These are phyloP conservation scores for Micromys minutus DNA, from an alignment of 2,113 vertebrate species.

Conservation along the genomic window DNA sequence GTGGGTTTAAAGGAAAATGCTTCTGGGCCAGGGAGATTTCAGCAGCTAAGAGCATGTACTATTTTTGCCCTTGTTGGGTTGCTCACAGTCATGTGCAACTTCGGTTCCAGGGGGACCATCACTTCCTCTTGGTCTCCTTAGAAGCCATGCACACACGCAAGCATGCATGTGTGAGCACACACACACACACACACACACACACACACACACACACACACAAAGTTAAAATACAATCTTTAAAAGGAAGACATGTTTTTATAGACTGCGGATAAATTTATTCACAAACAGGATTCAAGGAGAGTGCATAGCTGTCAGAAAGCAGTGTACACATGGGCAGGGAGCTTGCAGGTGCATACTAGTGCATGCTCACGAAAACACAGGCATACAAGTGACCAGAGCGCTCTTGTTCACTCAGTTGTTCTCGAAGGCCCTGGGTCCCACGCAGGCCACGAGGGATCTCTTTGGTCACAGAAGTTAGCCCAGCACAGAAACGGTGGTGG, in stretches of 20 bases:
- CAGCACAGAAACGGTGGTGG: not conserved
- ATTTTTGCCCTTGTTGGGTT: not conserved
- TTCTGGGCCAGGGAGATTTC: not conserved
- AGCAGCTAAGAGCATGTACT: not conserved
- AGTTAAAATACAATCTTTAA: not conserved
- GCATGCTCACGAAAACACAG: too few relatives aligned
- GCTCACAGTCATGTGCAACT: not conserved
- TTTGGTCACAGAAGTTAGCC: not conserved
- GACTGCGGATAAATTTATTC: not conserved
- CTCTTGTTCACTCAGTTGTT: too few relatives aligned
- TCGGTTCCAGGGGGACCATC: not conserved
- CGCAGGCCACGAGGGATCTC: not conserved
- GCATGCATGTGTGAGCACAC: not conserved
- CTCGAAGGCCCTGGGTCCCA: not conserved
- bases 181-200: not conserved
- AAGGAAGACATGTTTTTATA: slow-evolving; percentile 50
- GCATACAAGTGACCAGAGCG: not conserved
- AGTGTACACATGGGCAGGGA: not conserved
- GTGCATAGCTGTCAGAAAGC: not conserved
- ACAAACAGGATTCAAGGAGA: not conserved
- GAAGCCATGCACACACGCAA: not conserved
- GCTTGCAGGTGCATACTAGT: fast-evolving
- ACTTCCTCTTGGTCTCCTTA: not conserved
- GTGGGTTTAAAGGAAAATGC: slow-evolving; percentile 52
- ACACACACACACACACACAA: not conserved